These are phyloP conservation scores for Crypturellus tataupa DNA, from an alignment of 2,797 vertebrate genomes.

Conservation along the genomic window DNA sequence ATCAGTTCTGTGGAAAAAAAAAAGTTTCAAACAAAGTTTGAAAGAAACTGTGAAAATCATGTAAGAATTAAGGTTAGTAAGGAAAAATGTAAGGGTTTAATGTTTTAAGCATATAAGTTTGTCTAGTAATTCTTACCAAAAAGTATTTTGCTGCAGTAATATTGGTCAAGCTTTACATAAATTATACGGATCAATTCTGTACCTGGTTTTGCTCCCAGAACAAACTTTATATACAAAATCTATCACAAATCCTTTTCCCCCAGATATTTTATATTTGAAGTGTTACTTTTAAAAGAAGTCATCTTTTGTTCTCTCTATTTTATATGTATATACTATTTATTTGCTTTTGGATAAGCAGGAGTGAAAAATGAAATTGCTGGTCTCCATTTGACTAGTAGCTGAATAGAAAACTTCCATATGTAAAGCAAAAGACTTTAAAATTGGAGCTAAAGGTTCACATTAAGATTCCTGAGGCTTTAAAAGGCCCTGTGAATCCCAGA, in stretches of 20 bases:
- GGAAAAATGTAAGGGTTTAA: not conserved
- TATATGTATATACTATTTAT: not conserved
- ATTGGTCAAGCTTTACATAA: not conserved
- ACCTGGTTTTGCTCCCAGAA: not conserved
- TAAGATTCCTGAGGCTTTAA: not conserved
- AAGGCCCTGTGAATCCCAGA: not conserved
- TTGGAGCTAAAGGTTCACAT: not conserved
- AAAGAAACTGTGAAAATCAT: not conserved
- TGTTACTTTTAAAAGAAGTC: not conserved
- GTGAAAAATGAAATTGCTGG: not conserved
- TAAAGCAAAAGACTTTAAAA: not conserved
- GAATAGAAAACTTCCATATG: not conserved
- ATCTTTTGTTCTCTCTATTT: not conserved
- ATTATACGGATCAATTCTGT: not conserved
- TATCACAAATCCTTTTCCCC: not conserved
- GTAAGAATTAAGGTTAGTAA: not conserved
- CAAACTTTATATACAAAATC: not conserved
- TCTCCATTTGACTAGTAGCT: not conserved
- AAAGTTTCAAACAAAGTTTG: not conserved
- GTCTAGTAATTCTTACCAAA: not conserved
- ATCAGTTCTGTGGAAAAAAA: not conserved
- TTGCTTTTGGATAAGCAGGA: not conserved
- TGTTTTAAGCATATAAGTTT: not conserved
- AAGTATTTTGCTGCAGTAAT: not conserved
- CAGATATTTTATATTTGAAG: not conserved